Percentiles rank a stretch among this genome's conserved stretches.
phyloP scores from a whole-genome alignment of 2,113 vertebrate genomes.

The Pimephales promelas region DNA sequence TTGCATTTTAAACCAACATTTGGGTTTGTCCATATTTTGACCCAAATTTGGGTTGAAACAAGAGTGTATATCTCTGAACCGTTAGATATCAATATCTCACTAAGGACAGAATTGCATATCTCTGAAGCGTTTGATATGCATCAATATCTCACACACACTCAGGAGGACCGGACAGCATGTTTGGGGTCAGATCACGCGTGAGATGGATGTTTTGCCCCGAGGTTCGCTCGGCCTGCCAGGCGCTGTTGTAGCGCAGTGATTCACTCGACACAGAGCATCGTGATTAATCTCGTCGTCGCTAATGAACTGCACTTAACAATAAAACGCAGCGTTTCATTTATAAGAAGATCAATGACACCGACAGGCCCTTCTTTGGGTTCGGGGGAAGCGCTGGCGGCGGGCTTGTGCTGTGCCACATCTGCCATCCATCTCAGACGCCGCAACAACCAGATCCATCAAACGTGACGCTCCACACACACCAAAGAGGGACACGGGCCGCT shows the following conservation, averaged over 20 bases:
- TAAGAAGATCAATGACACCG: slow-evolving; percentile 76
- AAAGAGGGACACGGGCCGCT: slow-evolving; percentile 59
- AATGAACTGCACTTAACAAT: slow-evolving; percentile 83
- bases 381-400: slow-evolving; percentile 67
- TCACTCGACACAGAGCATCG: slow-evolving; percentile 53
- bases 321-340: slow-evolving; percentile 78
- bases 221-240: slow-evolving; percentile 10
- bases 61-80: no score
- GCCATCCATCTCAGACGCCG: slow-evolving; percentile 73
- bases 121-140: no score
- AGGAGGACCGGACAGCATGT: neutral
- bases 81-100: no score
- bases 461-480: slow-evolving; percentile 44
- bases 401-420: slow-evolving; percentile 66
- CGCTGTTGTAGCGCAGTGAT: slow-evolving; percentile 11
- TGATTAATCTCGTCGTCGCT: slow-evolving; percentile 75
- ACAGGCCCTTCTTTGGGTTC: slow-evolving; percentile 67
- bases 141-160: no score
- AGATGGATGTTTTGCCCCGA: slow-evolving; percentile 15
- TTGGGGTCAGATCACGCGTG: neutral
- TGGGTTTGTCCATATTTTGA: no score
- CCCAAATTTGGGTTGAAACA: no score
- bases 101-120: no score
- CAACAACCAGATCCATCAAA: slow-evolving; percentile 76
- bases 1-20: no score